Conservation (phyloP, 2,888 invertebrate species). For the Alviniconcha strummeri region DNA sequence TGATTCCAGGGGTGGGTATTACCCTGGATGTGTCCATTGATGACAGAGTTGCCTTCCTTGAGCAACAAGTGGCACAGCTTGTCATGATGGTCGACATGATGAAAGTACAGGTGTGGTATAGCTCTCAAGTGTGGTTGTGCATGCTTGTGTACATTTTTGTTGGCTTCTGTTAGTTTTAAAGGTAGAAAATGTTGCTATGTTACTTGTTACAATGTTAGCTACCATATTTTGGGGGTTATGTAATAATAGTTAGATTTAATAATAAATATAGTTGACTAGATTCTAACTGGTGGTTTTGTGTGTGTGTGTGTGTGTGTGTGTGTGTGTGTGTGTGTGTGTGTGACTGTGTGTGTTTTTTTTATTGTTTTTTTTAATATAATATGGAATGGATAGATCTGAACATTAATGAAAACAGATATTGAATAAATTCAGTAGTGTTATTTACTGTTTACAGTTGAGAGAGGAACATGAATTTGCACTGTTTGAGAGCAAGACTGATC, state of each 20-base stretch:
- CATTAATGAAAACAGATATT: too few species aligned
- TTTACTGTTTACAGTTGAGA: too few species aligned
- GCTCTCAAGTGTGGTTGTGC: neutral
- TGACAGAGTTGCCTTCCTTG: conserved; percentile 52
- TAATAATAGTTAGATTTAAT: too few species aligned
- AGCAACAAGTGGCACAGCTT: conserved; percentile 55
- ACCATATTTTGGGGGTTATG: neutral
- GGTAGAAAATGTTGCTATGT: neutral
- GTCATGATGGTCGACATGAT: conserved; percentile 51
- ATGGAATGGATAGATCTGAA: too few species aligned
- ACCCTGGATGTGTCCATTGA: conserved; percentile 18
- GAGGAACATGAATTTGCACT: too few species aligned
- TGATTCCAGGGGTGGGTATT: neutral
- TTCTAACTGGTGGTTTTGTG: neutral
- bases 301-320: conserved; percentile 7
- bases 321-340: conserved; percentile 5
- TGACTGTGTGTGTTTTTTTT: neutral
- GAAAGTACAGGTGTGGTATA: conserved; percentile 49
- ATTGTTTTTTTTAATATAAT: too few species aligned
- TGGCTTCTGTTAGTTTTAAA: neutral
- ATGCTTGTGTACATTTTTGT: neutral
- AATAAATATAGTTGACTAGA: too few species aligned
- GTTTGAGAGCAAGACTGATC: too few species aligned
- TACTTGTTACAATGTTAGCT: neutral
- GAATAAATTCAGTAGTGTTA: too few species aligned